phyloP scores from a whole-genome alignment of 1,140 invertebrate species.

The Xylocopa sonorina region DNA sequence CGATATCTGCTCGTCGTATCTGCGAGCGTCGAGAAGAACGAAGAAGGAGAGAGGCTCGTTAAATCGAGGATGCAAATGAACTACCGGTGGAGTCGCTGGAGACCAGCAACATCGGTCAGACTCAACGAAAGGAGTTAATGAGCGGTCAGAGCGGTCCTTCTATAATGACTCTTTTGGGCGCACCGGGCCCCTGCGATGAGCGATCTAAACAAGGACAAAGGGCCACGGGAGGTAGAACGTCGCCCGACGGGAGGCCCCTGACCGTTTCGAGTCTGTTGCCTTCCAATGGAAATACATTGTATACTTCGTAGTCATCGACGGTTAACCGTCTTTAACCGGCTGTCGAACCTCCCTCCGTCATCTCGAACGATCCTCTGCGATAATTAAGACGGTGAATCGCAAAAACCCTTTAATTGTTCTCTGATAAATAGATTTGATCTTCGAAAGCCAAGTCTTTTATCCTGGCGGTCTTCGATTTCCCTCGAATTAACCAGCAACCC shows the following conservation, averaged over 20 bases:
- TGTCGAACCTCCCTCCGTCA: constrained; percentile 54
- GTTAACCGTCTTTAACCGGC: constrained; percentile 64
- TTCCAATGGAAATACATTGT: constrained; percentile 55
- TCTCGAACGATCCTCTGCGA: constrained; percentile 47
- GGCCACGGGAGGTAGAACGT: constrained; percentile 69
- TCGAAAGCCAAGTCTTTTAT: background rate
- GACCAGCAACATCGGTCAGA: background rate
- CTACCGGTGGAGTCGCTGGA: background rate
- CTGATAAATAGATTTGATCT: constrained; percentile 30
- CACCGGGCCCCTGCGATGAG: constrained; percentile 47
- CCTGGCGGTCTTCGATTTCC: background rate
- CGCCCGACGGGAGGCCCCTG: constrained; percentile 65
- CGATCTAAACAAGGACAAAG: constrained; percentile 74
- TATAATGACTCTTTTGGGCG: constrained; percentile 64
- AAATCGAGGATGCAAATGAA: background rate
- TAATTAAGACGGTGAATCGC: constrained; percentile 68
- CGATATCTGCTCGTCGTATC: too few relatives aligned
- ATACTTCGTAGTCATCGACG: constrained; percentile 68
- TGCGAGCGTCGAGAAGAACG: background rate
- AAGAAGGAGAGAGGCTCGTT: background rate
- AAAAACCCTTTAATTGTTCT: constrained; percentile 66
- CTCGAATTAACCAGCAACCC: background rate
- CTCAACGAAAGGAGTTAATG: constrained; percentile 59
- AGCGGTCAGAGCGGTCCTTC: constrained; percentile 49
- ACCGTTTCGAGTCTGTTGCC: constrained; percentile 49